phyloP scores from a whole-genome alignment of 2,888 invertebrate species.

The Drosophila nr. perissopoda region DNA sequence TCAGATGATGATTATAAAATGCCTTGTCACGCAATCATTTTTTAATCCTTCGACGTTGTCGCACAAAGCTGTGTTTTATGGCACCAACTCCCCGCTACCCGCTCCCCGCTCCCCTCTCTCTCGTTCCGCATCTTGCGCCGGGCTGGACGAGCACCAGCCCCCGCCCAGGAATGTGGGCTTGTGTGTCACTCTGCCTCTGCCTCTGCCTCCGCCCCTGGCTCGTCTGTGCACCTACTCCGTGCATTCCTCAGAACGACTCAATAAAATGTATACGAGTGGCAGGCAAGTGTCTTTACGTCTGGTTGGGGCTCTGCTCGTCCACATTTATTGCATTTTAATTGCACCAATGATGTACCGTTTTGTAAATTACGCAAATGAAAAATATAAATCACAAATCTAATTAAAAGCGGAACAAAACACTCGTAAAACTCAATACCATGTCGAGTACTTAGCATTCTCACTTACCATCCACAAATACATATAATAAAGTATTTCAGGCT shows the following conservation, averaged over 20 bases:
- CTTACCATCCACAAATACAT: constrained; percentile 35
- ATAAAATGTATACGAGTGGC: constrained; percentile 76
- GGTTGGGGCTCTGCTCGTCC: constrained; percentile 22
- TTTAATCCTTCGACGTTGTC: constrained; percentile 73
- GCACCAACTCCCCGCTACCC: constrained; percentile 8
- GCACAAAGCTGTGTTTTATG: constrained; percentile 67
- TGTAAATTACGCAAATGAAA: constrained; percentile 67
- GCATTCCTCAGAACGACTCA: constrained; percentile 69
- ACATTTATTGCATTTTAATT: constrained; percentile 79
- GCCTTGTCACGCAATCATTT: constrained; percentile 81
- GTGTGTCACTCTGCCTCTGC: constrained; percentile 50
- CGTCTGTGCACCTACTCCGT: constrained; percentile 25
- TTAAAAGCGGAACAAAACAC: constrained; percentile 32
- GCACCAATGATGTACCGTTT: constrained; percentile 75
- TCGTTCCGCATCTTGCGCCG: constrained; percentile 1
- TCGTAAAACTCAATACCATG: constrained; percentile 35
- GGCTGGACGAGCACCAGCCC: neutral
- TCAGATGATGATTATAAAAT: constrained; percentile 78
- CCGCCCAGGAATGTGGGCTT: constrained; percentile 57
- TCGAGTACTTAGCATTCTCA: constrained; percentile 17
- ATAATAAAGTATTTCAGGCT: too few species aligned
- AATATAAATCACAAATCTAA: constrained; percentile 61
- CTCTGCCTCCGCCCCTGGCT: neutral
- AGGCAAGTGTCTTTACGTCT: constrained; percentile 38
- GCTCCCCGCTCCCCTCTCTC: neutral